Conservation (phyloP, 2,113 vertebrate genomes). For the Bungarus multicinctus region DNA sequence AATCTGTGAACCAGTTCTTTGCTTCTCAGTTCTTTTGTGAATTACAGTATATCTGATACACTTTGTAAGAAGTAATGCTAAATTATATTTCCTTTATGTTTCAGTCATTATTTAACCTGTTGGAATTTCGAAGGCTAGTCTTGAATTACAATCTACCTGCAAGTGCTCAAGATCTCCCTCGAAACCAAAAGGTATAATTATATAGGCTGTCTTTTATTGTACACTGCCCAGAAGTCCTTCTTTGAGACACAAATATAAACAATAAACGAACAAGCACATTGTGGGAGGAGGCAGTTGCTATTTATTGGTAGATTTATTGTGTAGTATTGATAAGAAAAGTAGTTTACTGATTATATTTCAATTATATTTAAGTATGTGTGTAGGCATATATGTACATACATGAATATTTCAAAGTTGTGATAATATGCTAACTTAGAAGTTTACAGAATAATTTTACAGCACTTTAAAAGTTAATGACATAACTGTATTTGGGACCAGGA, state of each 20-base stretch:
- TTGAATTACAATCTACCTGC: constrained; percentile 91
- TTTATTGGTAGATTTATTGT: rapidly evolving
- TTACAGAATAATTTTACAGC: neutral
- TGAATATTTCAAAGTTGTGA: neutral
- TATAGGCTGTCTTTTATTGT: neutral
- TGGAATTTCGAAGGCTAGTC: constrained; percentile 97
- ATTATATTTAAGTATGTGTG: neutral
- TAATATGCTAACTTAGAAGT: neutral
- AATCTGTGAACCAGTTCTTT: neutral
- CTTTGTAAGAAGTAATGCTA: constrained; percentile 4
- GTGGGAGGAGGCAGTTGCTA: neutral
- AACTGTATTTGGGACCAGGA: neutral
- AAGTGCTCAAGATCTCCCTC: constrained; percentile 87
- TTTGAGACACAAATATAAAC: neutral
- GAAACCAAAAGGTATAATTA: constrained; percentile 91
- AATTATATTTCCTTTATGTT: constrained; percentile 39
- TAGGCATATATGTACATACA: neutral
- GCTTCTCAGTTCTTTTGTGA: neutral
- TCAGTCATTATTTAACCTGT: constrained; percentile 82
- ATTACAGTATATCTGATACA: neutral
- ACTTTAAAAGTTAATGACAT: neutral
- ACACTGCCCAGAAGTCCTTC: neutral
- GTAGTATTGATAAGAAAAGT: neutral
- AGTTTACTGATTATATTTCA: neutral
- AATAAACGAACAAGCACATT: neutral